Evolutionary conservation across 2,888 invertebrate genomes (phyloP).

Genomic region (Lymantria dispar): DNA sequence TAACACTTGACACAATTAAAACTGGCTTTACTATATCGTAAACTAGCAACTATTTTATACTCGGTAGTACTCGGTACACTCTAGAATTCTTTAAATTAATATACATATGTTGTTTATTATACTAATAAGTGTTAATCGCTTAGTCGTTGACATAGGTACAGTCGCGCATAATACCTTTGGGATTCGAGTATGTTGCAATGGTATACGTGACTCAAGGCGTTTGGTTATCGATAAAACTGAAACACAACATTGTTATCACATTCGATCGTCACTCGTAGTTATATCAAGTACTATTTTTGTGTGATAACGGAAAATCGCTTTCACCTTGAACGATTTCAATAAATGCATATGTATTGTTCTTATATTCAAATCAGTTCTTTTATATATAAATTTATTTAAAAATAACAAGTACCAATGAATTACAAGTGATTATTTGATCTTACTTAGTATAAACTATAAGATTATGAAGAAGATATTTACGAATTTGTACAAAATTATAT

Average conservation of each 20-base stretch:
- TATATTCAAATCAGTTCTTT: background rate
- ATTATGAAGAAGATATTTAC: no score
- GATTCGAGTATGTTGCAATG: constrained; percentile 40
- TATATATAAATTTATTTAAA: background rate
- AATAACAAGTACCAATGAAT: no score
- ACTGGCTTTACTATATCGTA: constrained; percentile 19
- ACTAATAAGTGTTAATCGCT: constrained; percentile 22
- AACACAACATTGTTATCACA: constrained; percentile 69
- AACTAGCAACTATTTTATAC: constrained; percentile 15
- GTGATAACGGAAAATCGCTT: constrained; percentile 53
- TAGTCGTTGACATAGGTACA: constrained; percentile 16
- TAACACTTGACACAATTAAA: constrained; percentile 39
- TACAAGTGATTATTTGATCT: no score
- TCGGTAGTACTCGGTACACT: constrained; percentile 6
- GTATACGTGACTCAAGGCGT: constrained; percentile 74
- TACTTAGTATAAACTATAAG: no score
- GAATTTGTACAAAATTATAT: no score
- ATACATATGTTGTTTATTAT: constrained; percentile 9
- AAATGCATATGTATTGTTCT: background rate
- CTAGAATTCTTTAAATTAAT: constrained; percentile 26
- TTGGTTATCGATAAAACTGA: constrained; percentile 60
- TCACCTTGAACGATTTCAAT: constrained; percentile 59
- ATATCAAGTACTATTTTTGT: constrained; percentile 54
- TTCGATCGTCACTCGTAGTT: constrained; percentile 57
- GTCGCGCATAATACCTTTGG: constrained; percentile 42